Evolutionary conservation across 2,888 invertebrate species (phyloP), one percentile per base, ranked within the genome.

Genomic region (Drosophila longiperda): DNA sequence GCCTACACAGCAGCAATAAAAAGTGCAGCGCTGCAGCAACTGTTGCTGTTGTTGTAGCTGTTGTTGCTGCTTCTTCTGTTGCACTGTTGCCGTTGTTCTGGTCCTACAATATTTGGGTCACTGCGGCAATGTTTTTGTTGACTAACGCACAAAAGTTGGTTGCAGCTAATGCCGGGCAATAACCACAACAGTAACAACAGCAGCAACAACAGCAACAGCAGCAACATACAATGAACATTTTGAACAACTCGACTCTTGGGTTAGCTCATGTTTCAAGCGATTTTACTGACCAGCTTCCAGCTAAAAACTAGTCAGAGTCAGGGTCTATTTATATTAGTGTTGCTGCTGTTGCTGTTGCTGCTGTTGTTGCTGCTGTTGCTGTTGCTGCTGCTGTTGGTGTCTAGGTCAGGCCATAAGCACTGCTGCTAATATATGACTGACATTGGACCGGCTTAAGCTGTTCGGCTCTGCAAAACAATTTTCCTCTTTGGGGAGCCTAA

Each of bases 41-140:
- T 61, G 45, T 49, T 49, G 63, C 33, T 65, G 48, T 20, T 53
- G 69, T 42, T 71, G 75, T 53, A 6, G 6, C 6, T 66, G 65
- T 20, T 77, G 61, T 9, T 57, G 34, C 26, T 62, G 65, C 20
- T 61, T 52, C 11, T 68, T 64, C 33, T 71, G 66, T 17, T 68
- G 77, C 38, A 69, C 49, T 63, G 61, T 63, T 73, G 78, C 66
- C 60, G 74, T 75, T 86, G 72, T 79, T 85, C 68, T 78, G 82
- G 70, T 66, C 68, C 66, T 69, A 72, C 68, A 70, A 68, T 79
- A 89, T 89, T 82, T 87, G 77, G 87, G 87, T 87, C 89, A 89
- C 87, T 87, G 87, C 87, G 87, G 87, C 83, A 89, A 83, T 89
- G 83, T 89, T 89, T 78, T 77, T 77, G 86, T 80, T 73, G 85